These are phyloP conservation scores for Ascidia mentula DNA, from an alignment of 23 tunicate genomes.

Conservation along the genomic window DNA sequence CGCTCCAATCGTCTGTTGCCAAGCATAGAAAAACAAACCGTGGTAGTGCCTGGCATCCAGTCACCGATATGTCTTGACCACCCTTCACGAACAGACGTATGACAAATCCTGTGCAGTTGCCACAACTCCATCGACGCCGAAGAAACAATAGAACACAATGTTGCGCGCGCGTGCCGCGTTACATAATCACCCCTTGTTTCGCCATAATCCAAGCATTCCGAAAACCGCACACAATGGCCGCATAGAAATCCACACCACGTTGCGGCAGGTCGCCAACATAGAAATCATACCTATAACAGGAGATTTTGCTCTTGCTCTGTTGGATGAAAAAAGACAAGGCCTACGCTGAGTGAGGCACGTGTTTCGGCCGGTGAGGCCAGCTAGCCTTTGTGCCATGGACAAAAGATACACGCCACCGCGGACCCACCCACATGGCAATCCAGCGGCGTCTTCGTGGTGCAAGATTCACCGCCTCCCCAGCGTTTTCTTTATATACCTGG, in stretches of 20 bases:
- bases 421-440: no score
- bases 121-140: background rate
- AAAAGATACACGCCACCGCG: background rate
- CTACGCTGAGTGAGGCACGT: background rate
- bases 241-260: constrained; percentile 5
- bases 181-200: constrained; percentile 2
- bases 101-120: background rate
- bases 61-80: no score
- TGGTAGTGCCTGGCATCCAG: no score
- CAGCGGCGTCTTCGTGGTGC: no score
- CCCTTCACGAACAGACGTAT: no score
- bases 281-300: background rate
- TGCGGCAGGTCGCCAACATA: background rate
- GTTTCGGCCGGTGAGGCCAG: background rate
- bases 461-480: no score
- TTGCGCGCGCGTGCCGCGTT: background rate
- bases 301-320: background rate
- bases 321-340: background rate
- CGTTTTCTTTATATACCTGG: no score
- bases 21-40: no score
- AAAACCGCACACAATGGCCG: background rate
- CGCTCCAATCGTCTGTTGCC: no score
- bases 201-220: background rate
- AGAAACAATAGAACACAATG: background rate
- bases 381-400: background rate